Conservation (phyloP, 2,113 vertebrate species). For the Tragelaphus strepsiceros region DNA sequence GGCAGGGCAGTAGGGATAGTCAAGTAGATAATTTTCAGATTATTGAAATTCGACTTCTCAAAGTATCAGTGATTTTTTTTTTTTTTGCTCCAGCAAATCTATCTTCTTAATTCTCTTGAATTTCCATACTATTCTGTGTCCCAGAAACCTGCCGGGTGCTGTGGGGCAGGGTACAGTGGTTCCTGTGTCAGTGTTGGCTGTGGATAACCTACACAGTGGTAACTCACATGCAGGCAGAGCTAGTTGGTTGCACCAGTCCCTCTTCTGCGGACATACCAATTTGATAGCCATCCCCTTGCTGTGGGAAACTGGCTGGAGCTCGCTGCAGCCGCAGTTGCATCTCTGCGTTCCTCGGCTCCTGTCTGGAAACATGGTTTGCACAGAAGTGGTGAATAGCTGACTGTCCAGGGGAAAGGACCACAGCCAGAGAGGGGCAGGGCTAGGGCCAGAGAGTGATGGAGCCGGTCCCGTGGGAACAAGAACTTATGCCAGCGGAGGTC, state of each 20-base stretch:
- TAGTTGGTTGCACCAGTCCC: not conserved
- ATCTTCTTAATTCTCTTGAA: not conserved
- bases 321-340: accelerated
- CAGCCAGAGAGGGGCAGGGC: not conserved
- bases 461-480: not conserved
- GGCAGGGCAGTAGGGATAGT: not conserved
- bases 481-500: accelerated
- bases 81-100: not conserved
- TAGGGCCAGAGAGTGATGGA: not conserved
- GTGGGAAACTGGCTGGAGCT: not conserved
- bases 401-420: not conserved
- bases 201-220: not conserved
- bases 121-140: not conserved
- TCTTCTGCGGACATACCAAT: not conserved
- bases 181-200: not conserved
- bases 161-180: not conserved
- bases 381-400: not conserved
- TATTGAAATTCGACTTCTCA: not conserved
- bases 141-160: not conserved
- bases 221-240: not conserved
- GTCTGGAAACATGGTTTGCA: conserved; percentile 4
- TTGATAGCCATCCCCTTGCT: not conserved
- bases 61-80: not conserved
- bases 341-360: not conserved
- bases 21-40: not conserved